phyloP scores from a whole-genome alignment of 2,888 invertebrate species.

The Polymixis lichenea region DNA sequence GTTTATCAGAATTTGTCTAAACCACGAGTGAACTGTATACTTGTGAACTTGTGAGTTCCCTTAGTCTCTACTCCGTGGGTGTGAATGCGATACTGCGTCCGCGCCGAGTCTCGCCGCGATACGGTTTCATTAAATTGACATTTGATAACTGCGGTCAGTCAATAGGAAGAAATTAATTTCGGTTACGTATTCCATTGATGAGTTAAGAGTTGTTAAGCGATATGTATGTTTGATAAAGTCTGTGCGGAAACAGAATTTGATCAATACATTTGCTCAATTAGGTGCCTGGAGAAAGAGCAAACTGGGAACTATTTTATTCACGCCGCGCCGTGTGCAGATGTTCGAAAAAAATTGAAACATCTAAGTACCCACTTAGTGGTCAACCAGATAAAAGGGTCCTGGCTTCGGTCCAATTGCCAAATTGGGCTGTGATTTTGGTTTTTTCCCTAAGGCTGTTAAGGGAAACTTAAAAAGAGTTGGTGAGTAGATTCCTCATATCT shows the following conservation, averaged over 20 bases:
- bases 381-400: background rate
- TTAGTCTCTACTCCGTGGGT: background rate
- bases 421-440: background rate
- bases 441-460: background rate
- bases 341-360: background rate
- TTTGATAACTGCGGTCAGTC: constrained; percentile 35
- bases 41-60: background rate
- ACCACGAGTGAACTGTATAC: constrained; percentile 35
- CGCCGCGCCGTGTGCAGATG: background rate
- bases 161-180: constrained; percentile 46
- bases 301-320: background rate
- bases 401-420: background rate
- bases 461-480: background rate
- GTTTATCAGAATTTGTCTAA: constrained; percentile 44
- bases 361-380: background rate
- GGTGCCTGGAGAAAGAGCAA: background rate
- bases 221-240: background rate
- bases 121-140: constrained; percentile 47
- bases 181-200: background rate
- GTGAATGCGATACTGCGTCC: constrained; percentile 28
- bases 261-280: too few species aligned
- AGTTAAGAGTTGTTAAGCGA: constrained; percentile 1
- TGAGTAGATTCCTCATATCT: background rate
- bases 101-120: constrained; percentile 15
- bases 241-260: background rate